Evolutionary conservation across 2,797 vertebrate genomes (phyloP).

Genomic region (Intellagama lesueurii): DNA sequence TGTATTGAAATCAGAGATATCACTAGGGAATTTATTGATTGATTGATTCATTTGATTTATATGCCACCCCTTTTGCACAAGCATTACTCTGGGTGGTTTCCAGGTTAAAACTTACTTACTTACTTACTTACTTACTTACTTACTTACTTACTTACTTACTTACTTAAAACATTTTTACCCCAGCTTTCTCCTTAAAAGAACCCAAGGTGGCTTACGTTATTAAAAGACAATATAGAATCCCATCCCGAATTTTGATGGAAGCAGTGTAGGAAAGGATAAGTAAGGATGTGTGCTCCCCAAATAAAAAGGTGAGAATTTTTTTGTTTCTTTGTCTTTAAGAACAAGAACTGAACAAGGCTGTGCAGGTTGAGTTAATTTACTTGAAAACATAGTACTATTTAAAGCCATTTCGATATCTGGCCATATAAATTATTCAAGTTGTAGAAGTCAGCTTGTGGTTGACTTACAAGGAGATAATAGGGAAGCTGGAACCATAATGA

Average conservation of each 20-base stretch:
- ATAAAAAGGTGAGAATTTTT: neutral
- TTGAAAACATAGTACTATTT: slow-evolving; percentile 53
- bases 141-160: no score
- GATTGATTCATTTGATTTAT: no score
- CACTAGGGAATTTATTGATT: no score
- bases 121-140: no score
- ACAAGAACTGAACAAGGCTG: slow-evolving; percentile 4
- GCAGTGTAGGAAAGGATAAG: neutral
- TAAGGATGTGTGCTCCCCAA: neutral
- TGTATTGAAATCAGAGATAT: no score
- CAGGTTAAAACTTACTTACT: no score
- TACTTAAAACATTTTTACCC: no score
- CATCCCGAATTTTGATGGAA: neutral
- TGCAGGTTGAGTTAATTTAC: neutral
- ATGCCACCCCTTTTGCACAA: no score
- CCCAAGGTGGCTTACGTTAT: no score
- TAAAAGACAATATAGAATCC: no score
- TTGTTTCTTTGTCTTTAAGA: neutral
- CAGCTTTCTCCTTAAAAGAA: no score
- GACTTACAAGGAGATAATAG: slow-evolving; percentile 73
- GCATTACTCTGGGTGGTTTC: no score
- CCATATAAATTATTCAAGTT: slow-evolving; percentile 67
- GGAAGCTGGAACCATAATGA: slow-evolving; percentile 72
- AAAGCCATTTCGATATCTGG: slow-evolving; percentile 57
- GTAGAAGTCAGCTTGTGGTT: slow-evolving; percentile 68